Conservation (phyloP, 1,140 invertebrate species). For the Drosophila leontia region DNA sequence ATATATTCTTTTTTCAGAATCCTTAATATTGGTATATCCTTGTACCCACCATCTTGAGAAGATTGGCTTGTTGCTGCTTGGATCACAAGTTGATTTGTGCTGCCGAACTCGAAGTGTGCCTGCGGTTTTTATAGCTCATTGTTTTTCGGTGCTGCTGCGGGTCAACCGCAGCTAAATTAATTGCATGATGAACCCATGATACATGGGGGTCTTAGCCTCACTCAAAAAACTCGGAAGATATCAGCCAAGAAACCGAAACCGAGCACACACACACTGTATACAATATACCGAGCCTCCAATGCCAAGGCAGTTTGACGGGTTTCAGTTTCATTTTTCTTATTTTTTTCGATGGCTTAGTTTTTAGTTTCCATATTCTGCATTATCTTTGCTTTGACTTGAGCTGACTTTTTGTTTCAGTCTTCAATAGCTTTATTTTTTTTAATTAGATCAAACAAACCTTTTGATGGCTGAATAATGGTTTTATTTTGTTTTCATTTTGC, state of each 20-base stretch:
- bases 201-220: constrained; percentile 49
- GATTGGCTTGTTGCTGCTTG: constrained; percentile 54
- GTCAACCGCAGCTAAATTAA: constrained; percentile 68
- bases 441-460: constrained; percentile 69
- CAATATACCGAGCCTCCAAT: constrained; percentile 46
- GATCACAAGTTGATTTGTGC: constrained; percentile 63
- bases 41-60: constrained; percentile 41
- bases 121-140: constrained; percentile 68
- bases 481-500: constrained; percentile 27
- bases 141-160: constrained; percentile 47
- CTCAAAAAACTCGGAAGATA: constrained; percentile 43
- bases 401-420: constrained; percentile 32
- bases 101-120: constrained; percentile 55
- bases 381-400: constrained; percentile 47
- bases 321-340: constrained; percentile 26
- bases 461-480: constrained; percentile 50
- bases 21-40: neutral
- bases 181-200: constrained; percentile 63
- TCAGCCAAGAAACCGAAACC: constrained; percentile 6
- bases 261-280: constrained; percentile 1
- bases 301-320: constrained; percentile 71
- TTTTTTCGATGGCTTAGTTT: constrained; percentile 6
- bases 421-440: constrained; percentile 53
- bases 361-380: constrained; percentile 26
- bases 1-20: neutral